Evolutionary conservation across 2,113 vertebrate species (phyloP).

Genomic region (Cromileptes altivelis): DNA sequence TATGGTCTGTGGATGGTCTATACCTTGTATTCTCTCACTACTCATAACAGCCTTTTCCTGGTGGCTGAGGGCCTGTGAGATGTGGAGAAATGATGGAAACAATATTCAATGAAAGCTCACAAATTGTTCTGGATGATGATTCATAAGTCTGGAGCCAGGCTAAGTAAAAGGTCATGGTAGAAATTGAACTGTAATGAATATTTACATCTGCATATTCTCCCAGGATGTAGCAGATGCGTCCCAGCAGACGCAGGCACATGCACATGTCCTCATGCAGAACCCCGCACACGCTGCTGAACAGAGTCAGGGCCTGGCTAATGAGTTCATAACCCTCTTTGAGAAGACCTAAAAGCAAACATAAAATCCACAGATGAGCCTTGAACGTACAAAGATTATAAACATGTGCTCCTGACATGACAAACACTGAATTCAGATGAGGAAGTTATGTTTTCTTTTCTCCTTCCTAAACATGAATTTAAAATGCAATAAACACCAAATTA

Average conservation of each 20-base stretch:
- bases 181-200: not conserved
- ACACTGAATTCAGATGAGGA: not conserved
- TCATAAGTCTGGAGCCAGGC: not conserved
- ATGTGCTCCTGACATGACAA: not conserved
- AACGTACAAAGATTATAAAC: not conserved
- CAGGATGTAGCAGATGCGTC: slow-evolving; percentile 93
- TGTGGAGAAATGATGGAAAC: not conserved
- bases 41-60: slow-evolving; percentile 95
- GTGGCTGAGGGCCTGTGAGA: slow-evolving; percentile 90
- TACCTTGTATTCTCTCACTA: slow-evolving; percentile 92
- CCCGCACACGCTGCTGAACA: slow-evolving; percentile 95
- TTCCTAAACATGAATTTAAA: not conserved
- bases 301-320: slow-evolving; percentile 92
- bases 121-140: not conserved
- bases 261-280: slow-evolving; percentile 95
- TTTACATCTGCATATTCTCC: slow-evolving; percentile 92
- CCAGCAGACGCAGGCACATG: slow-evolving; percentile 92
- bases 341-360: slow-evolving; percentile 84
- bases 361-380: not conserved
- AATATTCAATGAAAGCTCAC: not conserved
- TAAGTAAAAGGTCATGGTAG: not conserved
- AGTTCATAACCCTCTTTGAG: slow-evolving; percentile 92
- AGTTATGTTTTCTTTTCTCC: not conserved
- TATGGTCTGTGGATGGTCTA: slow-evolving; percentile 95
- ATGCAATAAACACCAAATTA: not conserved